These are phyloP conservation scores for Sialia sialis DNA, from an alignment of 2,113 vertebrate genomes.

Conservation along the genomic window DNA sequence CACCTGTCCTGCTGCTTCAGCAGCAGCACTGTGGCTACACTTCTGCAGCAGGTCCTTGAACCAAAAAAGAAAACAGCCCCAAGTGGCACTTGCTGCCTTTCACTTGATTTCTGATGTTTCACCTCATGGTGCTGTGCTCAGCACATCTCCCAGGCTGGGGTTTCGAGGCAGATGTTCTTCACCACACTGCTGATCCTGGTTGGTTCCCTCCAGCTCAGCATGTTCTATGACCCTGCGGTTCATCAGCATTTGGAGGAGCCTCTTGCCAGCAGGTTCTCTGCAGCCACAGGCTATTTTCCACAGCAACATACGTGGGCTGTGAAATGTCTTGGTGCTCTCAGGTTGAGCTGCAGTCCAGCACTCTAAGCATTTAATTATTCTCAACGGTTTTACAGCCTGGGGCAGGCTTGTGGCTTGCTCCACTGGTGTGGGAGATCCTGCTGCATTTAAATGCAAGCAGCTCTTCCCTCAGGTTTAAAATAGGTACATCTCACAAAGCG, in stretches of 20 bases:
- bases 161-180: neutral
- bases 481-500: neutral
- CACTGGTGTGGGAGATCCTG: neutral
- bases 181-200: neutral
- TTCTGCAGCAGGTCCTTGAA: rapidly evolving
- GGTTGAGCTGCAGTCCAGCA: neutral
- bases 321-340: neutral
- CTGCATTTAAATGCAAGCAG: neutral
- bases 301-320: neutral
- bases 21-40: neutral
- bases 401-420: neutral
- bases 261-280: neutral
- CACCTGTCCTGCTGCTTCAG: neutral
- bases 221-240: neutral
- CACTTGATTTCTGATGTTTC: too few relatives aligned
- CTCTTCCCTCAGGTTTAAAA: neutral
- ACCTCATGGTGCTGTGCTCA: neutral
- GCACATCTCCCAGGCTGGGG: neutral
- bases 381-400: neutral
- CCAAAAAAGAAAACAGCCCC: neutral
- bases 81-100: neutral
- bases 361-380: slow-evolving; percentile 7
- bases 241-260: neutral
- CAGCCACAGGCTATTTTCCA: neutral
- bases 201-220: neutral